phyloP scores from a whole-genome alignment of 2,888 invertebrate genomes.

The Drosophila macrospina region DNA sequence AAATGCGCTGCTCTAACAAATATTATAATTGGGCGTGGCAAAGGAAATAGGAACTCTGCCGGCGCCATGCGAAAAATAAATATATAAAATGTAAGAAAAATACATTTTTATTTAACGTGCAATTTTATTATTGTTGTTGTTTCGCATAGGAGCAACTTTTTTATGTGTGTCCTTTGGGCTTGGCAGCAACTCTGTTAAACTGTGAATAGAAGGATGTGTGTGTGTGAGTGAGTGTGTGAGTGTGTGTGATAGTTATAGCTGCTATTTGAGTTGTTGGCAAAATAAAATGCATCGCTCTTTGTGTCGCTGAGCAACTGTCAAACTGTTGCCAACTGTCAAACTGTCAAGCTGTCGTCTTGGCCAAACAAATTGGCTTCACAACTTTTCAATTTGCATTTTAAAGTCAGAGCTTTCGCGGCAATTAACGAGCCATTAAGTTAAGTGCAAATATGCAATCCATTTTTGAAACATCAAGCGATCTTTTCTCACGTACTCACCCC shows the following conservation, averaged over 20 bases:
- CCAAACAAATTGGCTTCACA: constrained; percentile 34
- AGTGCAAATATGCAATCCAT: constrained; percentile 5
- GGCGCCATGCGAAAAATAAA: neutral
- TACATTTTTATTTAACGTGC: constrained; percentile 22
- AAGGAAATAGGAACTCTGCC: neutral
- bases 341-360: constrained; percentile 12
- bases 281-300: constrained; percentile 38
- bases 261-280: constrained; percentile 30
- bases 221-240: neutral
- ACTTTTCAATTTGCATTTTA: constrained; percentile 53
- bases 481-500: too few relatives aligned
- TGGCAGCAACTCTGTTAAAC: constrained; percentile 26
- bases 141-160: constrained; percentile 24
- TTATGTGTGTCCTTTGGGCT: constrained; percentile 16
- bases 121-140: constrained; percentile 7
- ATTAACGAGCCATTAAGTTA: constrained; percentile 61
- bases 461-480: neutral
- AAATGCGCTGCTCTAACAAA: neutral
- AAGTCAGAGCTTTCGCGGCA: constrained; percentile 42
- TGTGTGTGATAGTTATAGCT: constrained; percentile 1
- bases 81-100: constrained; percentile 5
- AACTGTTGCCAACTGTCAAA: constrained; percentile 34
- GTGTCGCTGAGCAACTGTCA: constrained; percentile 33
- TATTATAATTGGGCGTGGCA: neutral
- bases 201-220: constrained; percentile 2